Percentiles rank a stretch among this genome's conserved stretches.
These are phyloP conservation scores for Megaceryle torquata DNA, from an alignment of 2,113 vertebrate genomes.

Conservation along the genomic window DNA sequence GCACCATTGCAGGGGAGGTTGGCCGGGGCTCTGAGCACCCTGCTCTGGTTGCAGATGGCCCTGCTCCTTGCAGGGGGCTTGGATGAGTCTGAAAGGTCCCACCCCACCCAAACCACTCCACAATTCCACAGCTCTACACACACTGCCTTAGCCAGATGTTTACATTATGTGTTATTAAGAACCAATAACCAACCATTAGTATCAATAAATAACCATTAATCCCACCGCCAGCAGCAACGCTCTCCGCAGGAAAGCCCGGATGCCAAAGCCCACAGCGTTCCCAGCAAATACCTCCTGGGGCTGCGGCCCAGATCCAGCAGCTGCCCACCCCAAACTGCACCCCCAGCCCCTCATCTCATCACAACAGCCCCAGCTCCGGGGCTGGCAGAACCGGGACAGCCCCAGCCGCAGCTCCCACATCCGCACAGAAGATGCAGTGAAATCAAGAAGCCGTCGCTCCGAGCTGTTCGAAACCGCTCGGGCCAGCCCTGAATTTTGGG, in stretches of 20 bases:
- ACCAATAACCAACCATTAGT: background rate
- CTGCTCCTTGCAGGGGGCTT: too few relatives aligned
- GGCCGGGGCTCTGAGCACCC: too few relatives aligned
- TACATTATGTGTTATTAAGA: background rate
- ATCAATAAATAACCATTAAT: background rate
- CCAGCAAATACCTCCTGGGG: background rate
- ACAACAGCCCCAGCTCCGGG: background rate
- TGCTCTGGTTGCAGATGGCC: too few relatives aligned
- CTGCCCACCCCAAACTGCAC: background rate
- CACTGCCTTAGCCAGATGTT: background rate
- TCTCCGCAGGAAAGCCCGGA: background rate
- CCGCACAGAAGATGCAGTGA: background rate
- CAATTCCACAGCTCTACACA: too few relatives aligned
- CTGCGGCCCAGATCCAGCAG: rapidly evolving
- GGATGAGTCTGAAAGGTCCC: too few relatives aligned
- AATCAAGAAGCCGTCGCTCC: rapidly evolving
- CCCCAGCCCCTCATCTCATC: background rate
- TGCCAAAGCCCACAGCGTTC: background rate
- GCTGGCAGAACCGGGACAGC: background rate
- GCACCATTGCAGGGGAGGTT: too few relatives aligned
- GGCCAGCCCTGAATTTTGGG: background rate
- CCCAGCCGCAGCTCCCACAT: background rate
- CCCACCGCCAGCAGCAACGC: background rate
- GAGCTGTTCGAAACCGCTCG: background rate
- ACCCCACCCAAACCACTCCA: too few relatives aligned